Base-by-base conservation (phyloP, 2,113 vertebrate genomes). In the Mixornis gularis region DNA sequence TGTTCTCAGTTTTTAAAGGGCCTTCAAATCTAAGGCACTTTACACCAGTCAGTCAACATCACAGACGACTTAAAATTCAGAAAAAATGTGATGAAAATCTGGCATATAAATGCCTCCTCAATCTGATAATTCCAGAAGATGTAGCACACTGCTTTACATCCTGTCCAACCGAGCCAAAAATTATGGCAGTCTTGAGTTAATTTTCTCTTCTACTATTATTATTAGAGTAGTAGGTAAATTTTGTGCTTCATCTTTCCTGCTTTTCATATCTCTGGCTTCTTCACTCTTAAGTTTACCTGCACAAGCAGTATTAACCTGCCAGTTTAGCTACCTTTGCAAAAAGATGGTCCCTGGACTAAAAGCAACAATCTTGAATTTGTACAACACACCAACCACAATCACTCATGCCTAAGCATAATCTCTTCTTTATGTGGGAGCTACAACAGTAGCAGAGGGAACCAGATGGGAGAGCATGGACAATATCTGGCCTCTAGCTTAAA, bases 21-120 rank as follows among this genome's bases (percentile, higher is more conserved):
- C 20, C 73, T 92, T 81, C 40, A 70, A 78, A 89, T 81, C 40
- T 38, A 40, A 87, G 30, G 27, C 24, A 46, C 32, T 92, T 92
- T 70, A 80, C 38, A 70, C 24, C 65, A 74, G 60, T 69, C 63
- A 86, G 86, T 68, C 60, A 91, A 56, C 56, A 89, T 26, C 48
- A 63, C 34, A 83, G 43, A 89, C 19, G 18, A 52, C 71, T 79
- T 82, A 65, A 85, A 92, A 93, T 85, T 91, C 92, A 92, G 55
- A 90, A 92, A 18, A 81, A 87, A 74, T 12, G 60, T 1, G 3
- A 80, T 48, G n/a, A 84, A 86, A 73, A 78, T 48, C 56, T 81
- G 53, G 63, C 20, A 76, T 32, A 69, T 17, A 82, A 80, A 78
- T 56, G 17, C 22, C 65, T 95, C 48, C n/a, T 71, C 1, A 2